These are phyloP conservation scores for Eumeta japonica DNA, from an alignment of 1,140 invertebrate species.

Conservation along the genomic window DNA sequence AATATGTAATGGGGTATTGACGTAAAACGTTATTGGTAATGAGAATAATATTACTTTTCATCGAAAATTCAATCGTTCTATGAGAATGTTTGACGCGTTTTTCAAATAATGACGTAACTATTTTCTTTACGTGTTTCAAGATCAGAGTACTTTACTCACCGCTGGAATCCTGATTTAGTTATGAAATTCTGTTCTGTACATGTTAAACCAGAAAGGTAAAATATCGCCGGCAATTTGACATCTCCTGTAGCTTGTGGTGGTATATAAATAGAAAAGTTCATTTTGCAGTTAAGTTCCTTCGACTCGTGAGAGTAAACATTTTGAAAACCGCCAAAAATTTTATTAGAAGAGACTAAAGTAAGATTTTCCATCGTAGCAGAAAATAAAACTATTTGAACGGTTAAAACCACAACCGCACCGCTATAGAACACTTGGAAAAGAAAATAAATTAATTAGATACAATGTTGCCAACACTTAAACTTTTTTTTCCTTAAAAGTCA, in stretches of 20 bases:
- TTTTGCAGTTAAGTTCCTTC: conserved; percentile 77
- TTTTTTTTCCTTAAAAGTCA: no score
- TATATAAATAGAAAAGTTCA: conserved; percentile 91
- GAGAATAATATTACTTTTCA: no score
- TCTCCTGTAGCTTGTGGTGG: conserved; percentile 70
- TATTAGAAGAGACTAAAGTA: conserved; percentile 67
- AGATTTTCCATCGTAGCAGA: conserved; percentile 46
- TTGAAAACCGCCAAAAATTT: conserved; percentile 79
- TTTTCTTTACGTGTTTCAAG: no score
- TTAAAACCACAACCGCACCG: conserved; percentile 4
- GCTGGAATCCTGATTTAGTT: conserved; percentile 91
- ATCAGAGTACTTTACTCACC: conserved; percentile 65
- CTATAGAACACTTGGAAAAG: no score
- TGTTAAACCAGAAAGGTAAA: conserved; percentile 91
- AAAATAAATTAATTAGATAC: no score
- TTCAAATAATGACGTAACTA: no score
- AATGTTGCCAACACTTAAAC: no score
- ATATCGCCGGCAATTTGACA: conserved; percentile 79
- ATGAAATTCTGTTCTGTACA: conserved; percentile 97
- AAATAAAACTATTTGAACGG: conserved; percentile 4
- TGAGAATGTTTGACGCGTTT: no score
- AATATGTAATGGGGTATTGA: no score
- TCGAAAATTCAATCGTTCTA: no score
- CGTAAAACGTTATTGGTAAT: no score
- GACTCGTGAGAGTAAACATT: conserved; percentile 86